Conservation (phyloP, 2,888 invertebrate genomes). For the Tenthredo livida region DNA sequence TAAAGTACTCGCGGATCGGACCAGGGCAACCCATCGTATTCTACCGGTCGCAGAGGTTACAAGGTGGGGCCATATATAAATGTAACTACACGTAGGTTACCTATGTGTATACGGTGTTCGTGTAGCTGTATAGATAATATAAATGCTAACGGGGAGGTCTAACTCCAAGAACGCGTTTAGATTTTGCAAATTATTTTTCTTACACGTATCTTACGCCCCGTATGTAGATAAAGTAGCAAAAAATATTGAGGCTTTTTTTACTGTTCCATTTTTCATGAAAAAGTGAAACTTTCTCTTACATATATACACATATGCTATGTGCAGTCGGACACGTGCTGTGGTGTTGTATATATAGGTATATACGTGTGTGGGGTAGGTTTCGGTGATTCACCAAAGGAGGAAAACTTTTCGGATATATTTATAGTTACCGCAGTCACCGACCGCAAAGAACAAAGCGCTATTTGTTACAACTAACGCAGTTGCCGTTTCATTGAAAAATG, state of each 20-base stretch:
- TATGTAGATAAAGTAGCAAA: background rate
- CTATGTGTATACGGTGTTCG: background rate
- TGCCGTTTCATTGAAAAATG: slow-evolving; percentile 50
- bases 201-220: background rate
- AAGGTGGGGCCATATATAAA: slow-evolving; percentile 48
- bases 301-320: background rate
- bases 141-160: slow-evolving; percentile 33
- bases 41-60: slow-evolving; percentile 41
- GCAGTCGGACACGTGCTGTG: background rate
- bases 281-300: slow-evolving; percentile 6
- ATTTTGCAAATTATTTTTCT: slow-evolving; percentile 7
- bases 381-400: slow-evolving; percentile 2
- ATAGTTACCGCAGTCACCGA: slow-evolving; percentile 50
- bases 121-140: background rate
- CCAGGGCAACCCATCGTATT: slow-evolving; percentile 44
- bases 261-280: slow-evolving; percentile 7
- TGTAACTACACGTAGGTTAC: slow-evolving; percentile 5
- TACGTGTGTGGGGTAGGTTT: background rate
- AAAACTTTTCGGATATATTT: slow-evolving; percentile 48
- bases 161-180: background rate
- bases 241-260: background rate
- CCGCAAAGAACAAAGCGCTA: slow-evolving; percentile 46
- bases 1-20: slow-evolving; percentile 49
- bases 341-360: background rate
- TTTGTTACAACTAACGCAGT: slow-evolving; percentile 48